phyloP scores from a whole-genome alignment of 2,113 vertebrate species.

The Ciconia stormi region DNA sequence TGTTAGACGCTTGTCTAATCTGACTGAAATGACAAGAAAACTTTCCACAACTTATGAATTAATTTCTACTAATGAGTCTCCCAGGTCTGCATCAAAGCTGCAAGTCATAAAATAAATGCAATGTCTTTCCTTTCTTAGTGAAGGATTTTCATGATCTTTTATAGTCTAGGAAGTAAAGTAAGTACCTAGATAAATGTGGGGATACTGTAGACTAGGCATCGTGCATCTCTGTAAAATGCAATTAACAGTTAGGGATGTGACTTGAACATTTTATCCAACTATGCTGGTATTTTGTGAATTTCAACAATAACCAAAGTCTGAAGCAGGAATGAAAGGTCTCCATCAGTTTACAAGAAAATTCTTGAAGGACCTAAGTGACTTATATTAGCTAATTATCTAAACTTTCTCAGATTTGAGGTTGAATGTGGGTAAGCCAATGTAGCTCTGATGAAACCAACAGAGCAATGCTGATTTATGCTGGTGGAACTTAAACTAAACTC shows the following conservation, averaged over 20 bases:
- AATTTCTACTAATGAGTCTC: not conserved
- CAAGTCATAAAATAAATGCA: not conserved
- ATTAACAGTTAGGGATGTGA: not conserved
- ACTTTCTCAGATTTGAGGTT: not conserved
- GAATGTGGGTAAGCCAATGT: not conserved
- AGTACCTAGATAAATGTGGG: not conserved
- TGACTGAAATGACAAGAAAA: not conserved
- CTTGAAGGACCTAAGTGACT: not conserved
- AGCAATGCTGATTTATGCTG: not conserved
- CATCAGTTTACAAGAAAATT: not conserved
- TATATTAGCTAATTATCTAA: not conserved
- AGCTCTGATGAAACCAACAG: not conserved
- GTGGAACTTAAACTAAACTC: not conserved
- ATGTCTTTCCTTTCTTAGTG: not conserved
- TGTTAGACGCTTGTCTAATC: not conserved
- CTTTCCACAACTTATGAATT: not conserved
- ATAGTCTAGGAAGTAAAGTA: not conserved
- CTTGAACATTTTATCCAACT: not conserved
- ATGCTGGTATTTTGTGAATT: not conserved
- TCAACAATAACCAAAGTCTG: not conserved
- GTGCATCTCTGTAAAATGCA: not conserved
- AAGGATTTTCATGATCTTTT: not conserved
- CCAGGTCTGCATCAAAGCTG: not conserved
- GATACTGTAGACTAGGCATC: not conserved
- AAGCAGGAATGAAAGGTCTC: not conserved